Conservation (phyloP, 2,888 invertebrate species). For the Scaptomyza flava region DNA sequence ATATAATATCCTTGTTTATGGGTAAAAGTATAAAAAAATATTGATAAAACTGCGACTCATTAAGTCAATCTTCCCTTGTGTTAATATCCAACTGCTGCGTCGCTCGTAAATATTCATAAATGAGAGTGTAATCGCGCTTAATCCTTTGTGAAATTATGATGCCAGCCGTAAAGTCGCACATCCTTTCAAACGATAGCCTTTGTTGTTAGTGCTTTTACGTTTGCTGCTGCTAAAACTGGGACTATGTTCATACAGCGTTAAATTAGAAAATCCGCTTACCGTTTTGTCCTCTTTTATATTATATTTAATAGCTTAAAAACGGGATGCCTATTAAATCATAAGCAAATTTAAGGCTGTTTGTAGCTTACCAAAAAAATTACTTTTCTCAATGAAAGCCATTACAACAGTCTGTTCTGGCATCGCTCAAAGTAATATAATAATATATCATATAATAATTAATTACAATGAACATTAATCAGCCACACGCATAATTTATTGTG, state of each 20-base stretch:
- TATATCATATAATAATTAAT: slow-evolving; percentile 43
- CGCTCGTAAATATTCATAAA: slow-evolving; percentile 76
- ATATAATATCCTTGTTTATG: slow-evolving; percentile 52
- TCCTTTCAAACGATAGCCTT: slow-evolving; percentile 38
- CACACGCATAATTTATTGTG: slow-evolving; percentile 5
- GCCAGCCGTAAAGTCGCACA: slow-evolving; percentile 44
- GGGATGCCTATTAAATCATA: slow-evolving; percentile 52
- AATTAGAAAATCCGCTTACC: slow-evolving; percentile 63
- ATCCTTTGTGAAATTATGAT: slow-evolving; percentile 79
- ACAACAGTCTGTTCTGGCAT: not conserved
- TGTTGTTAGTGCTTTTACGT: not conserved
- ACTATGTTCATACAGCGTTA: slow-evolving; percentile 67
- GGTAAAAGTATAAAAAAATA: slow-evolving; percentile 24
- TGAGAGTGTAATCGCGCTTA: slow-evolving; percentile 75
- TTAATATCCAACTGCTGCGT: slow-evolving; percentile 49
- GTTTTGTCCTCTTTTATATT: slow-evolving; percentile 47
- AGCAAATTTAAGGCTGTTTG: slow-evolving; percentile 24
- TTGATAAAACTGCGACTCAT: slow-evolving; percentile 15
- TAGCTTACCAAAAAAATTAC: slow-evolving; percentile 23
- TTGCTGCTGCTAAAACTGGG: slow-evolving; percentile 2
- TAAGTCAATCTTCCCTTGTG: slow-evolving; percentile 25
- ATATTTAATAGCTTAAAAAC: slow-evolving; percentile 60
- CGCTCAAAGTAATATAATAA: slow-evolving; percentile 12
- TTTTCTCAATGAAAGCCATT: slow-evolving; percentile 1
- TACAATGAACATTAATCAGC: slow-evolving; percentile 59